Percentiles rank a stretch among this genome's conserved stretches.
phyloP scores from a whole-genome alignment of 2,888 invertebrate genomes.

The Saturnia pavonia region DNA sequence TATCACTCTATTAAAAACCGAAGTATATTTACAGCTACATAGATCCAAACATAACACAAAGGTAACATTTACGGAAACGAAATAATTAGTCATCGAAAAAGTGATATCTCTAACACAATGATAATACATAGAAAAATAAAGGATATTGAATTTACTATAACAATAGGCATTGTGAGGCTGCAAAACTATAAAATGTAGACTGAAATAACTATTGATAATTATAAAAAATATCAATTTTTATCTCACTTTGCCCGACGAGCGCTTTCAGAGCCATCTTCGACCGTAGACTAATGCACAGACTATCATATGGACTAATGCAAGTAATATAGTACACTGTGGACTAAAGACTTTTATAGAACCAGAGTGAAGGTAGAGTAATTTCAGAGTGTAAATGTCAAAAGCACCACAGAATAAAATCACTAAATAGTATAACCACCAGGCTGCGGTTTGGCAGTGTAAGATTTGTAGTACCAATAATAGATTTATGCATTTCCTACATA shows the following conservation, averaged over 20 bases:
- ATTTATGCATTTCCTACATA: too few species aligned
- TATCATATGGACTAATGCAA: too few species aligned
- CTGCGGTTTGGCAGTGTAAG: too few species aligned
- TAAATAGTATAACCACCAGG: too few species aligned
- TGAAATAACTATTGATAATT: neutral
- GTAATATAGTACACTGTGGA: too few species aligned
- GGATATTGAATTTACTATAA: neutral
- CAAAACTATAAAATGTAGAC: neutral
- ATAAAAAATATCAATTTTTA: constrained; percentile 39
- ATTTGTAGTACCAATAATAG: too few species aligned
- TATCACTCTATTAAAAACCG: neutral
- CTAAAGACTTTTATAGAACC: constrained; percentile 39
- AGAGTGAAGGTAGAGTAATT: neutral
- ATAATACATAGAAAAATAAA: neutral
- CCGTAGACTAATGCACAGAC: too few species aligned
- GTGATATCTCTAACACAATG: neutral
- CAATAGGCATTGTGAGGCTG: neutral
- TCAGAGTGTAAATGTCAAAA: constrained; percentile 25
- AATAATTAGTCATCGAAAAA: constrained; percentile 53
- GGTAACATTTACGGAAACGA: neutral
- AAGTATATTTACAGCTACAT: neutral
- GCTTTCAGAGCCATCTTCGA: constrained; percentile 92
- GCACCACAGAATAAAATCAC: neutral
- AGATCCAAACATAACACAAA: constrained; percentile 1
- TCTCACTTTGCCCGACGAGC: constrained; percentile 94